Base-by-base conservation (phyloP, 1,140 invertebrate genomes). In the Caenorhabditis latens region DNA sequence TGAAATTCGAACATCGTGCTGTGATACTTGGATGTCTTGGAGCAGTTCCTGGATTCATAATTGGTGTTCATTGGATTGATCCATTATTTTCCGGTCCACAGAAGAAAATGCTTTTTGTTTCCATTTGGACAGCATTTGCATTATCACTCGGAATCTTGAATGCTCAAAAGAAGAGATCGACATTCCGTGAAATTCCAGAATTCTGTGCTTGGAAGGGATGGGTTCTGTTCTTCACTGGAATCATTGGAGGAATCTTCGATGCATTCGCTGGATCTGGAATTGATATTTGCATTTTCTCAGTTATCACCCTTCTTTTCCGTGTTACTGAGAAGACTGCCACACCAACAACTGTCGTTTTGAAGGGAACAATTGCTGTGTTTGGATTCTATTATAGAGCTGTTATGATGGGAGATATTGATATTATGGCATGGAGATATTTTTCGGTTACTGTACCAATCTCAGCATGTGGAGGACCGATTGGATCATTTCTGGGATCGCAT, bases 61-160 rank as follows among this genome's bases (percentile, higher is more conserved):
- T 92, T 67, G 91, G 90, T 2, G 85, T 91, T 46, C 79, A 90
- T 32, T 88, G 85, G 61, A 85, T 88, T n/a, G 90, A 90, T 65
- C 87, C 86, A 9, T 19, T 65, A 16, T 71, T 91, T 53, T 86
- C 55, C n/a, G 65, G 84, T 19, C 21, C 83, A 14, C 82, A 89
- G 53, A 92, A 92, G 88, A 92, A 92, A 88, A 91, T 92, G 90
- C 58, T 88, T 19, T 92, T 92, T 67, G 91, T 91, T 24, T 85
- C 89, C 46, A 90, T 92, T 57, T 91, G 91, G 91, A 90, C 90
- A 53, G 65, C 91, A 40, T 92, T 92, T 87, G 91, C 91, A 16
- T 86, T 91, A 14, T 84, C 90, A 1, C 83, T 92, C 8, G 86
- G 88, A 46, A 67, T 92, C 32, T 88, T 92, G 4, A 92, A 92